phyloP scores from a whole-genome alignment of 2,113 vertebrate species.

The Rhizomys pruinosus region DNA sequence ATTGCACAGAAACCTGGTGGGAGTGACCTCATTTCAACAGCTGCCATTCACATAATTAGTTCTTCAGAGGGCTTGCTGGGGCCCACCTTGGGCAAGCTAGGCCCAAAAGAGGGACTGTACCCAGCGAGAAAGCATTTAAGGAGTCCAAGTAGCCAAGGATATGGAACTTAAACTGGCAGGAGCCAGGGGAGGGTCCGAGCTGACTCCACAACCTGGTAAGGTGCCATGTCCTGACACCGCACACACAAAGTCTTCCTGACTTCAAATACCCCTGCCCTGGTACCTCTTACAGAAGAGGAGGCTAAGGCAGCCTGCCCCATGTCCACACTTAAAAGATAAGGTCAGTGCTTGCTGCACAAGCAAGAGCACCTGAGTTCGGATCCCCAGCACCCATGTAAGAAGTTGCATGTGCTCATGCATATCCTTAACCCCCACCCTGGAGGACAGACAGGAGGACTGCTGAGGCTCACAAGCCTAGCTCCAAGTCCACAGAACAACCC shows the following conservation, averaged over 20 bases:
- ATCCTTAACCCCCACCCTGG: neutral
- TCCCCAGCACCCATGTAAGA: too few species aligned
- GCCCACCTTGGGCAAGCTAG: neutral
- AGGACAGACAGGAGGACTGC: too few species aligned
- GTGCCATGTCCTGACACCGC: fast-evolving
- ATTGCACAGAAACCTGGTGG: neutral
- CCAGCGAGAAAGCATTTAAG: neutral
- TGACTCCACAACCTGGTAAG: fast-evolving
- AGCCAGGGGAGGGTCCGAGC: neutral
- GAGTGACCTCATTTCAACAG: neutral
- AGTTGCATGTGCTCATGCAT: neutral
- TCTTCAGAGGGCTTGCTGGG: neutral
- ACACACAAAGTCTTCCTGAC: fast-evolving
- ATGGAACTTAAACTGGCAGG: fast-evolving
- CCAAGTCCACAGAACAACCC: neutral
- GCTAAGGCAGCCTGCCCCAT: neutral
- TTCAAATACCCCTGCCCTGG: neutral
- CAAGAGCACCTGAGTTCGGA: neutral
- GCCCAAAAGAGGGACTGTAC: neutral
- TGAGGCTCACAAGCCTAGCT: neutral
- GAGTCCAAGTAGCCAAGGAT: neutral
- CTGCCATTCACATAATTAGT: neutral
- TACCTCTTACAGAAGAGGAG: neutral
- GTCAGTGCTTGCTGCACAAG: neutral
- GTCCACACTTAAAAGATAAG: neutral